Percentiles rank a stretch among this genome's conserved stretches.
Conservation (phyloP, 2,888 invertebrate genomes). For the Deilephila porcellus region DNA sequence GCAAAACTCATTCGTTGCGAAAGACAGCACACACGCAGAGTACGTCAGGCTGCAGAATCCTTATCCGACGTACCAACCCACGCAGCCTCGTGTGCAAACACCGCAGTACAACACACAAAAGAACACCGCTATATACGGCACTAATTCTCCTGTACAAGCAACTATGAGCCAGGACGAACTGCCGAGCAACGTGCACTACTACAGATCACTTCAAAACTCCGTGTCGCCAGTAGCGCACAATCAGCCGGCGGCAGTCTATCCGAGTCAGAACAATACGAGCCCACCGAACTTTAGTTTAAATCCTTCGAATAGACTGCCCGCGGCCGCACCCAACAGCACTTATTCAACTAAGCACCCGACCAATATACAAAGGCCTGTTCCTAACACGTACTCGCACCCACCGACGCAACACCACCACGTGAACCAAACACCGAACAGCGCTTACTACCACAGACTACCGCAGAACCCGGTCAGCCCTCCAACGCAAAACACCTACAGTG, state of each 20-base stretch:
- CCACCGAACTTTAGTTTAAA: slow-evolving; percentile 78
- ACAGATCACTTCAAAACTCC: slow-evolving; percentile 59
- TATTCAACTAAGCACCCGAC: slow-evolving; percentile 65
- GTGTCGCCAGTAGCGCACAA: slow-evolving; percentile 73
- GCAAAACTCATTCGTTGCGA: slow-evolving; percentile 70
- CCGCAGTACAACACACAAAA: slow-evolving; percentile 71
- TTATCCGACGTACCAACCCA: slow-evolving; percentile 70
- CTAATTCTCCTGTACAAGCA: slow-evolving; percentile 61
- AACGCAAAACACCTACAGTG: slow-evolving; percentile 54
- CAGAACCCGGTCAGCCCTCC: slow-evolving; percentile 59
- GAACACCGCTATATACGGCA: slow-evolving; percentile 64
- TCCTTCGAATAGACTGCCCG: slow-evolving; percentile 73
- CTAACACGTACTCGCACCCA: slow-evolving; percentile 72
- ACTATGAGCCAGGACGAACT: slow-evolving; percentile 52
- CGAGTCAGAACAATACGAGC: slow-evolving; percentile 66
- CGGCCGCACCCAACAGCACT: slow-evolving; percentile 65
- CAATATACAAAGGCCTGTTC: slow-evolving; percentile 65
- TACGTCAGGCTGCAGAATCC: slow-evolving; percentile 72
- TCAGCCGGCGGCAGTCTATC: slow-evolving; percentile 69
- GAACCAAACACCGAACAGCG: slow-evolving; percentile 69
- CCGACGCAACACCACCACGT: slow-evolving; percentile 67
- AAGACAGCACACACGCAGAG: slow-evolving; percentile 67
- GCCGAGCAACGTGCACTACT: slow-evolving; percentile 63
- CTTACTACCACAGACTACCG: slow-evolving; percentile 75
- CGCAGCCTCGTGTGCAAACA: slow-evolving; percentile 65